These are phyloP conservation scores for Cloeon dipterum DNA, from an alignment of 2,888 invertebrate species.

Conservation along the genomic window DNA sequence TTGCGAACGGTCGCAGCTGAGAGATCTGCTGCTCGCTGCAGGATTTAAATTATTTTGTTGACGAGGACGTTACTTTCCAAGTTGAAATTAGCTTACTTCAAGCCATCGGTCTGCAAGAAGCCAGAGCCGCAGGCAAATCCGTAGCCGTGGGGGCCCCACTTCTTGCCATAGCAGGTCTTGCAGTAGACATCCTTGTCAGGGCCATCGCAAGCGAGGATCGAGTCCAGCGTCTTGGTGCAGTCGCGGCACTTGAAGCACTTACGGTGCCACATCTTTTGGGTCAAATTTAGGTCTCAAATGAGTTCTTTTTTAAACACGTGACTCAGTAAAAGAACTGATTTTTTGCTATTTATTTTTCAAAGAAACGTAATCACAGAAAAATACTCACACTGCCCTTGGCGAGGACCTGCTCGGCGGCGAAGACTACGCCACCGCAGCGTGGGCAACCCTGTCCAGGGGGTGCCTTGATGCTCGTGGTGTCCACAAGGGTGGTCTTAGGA, in stretches of 20 bases:
- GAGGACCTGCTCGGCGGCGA: slow-evolving; percentile 82
- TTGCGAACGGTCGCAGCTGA: slow-evolving; percentile 48
- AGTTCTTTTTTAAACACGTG: too few species aligned
- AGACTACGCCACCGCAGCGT: slow-evolving; percentile 73
- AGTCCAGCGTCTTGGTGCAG: slow-evolving; percentile 84
- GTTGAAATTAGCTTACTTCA: slow-evolving; percentile 36
- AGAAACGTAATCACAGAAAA: neutral
- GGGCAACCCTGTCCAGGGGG: slow-evolving; percentile 73
- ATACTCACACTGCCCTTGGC: slow-evolving; percentile 45
- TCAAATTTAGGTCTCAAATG: too few species aligned
- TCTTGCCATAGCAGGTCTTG: slow-evolving; percentile 93
- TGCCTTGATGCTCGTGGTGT: slow-evolving; percentile 59
- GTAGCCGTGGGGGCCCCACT: slow-evolving; percentile 92
- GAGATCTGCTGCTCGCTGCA: slow-evolving; percentile 68
- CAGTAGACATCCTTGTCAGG: slow-evolving; percentile 87
- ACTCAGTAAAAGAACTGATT: too few species aligned
- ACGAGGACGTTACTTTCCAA: neutral
- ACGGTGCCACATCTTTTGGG: slow-evolving; percentile 57
- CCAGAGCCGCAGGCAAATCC: slow-evolving; percentile 91
- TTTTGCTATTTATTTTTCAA: neutral
- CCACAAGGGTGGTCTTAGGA: slow-evolving; percentile 50
- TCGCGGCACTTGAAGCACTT: slow-evolving; percentile 84
- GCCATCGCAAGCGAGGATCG: slow-evolving; percentile 85
- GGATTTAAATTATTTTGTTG: slow-evolving; percentile 3
- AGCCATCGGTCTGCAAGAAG: slow-evolving; percentile 75